These are phyloP conservation scores for Petrocephalus microphthalmus DNA, from an alignment of 2,113 vertebrate species.

Conservation along the genomic window DNA sequence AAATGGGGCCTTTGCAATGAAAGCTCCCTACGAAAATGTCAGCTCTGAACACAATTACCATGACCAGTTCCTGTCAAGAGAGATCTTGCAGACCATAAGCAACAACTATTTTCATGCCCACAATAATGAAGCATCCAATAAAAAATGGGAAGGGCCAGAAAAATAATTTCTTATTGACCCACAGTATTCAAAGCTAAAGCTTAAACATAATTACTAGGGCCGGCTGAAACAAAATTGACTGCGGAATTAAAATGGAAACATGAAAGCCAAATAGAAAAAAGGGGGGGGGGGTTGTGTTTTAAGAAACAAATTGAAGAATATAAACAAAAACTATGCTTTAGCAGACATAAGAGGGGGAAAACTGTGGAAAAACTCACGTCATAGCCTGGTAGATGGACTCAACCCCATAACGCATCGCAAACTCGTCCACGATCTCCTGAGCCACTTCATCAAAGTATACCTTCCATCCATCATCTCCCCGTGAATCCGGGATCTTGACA, in stretches of 20 bases:
- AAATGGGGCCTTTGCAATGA: not conserved
- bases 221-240: not conserved
- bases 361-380: slow-evolving; percentile 72
- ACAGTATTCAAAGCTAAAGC: not conserved
- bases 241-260: not conserved
- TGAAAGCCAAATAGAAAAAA: not conserved
- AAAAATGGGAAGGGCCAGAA: not conserved
- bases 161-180: not conserved
- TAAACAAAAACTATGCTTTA: not conserved
- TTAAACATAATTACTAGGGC: not conserved
- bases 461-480: slow-evolving; percentile 93
- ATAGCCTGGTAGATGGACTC: slow-evolving; percentile 98
- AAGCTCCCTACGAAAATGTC: not conserved
- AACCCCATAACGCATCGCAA: slow-evolving; percentile 96
- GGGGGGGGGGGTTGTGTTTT: not conserved
- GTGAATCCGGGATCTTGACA: slow-evolving; percentile 86
- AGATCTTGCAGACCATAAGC: not conserved
- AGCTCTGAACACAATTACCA: not conserved
- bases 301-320: not conserved
- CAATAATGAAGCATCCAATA: not conserved
- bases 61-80: not conserved
- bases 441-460: slow-evolving; percentile 94
- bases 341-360: not conserved
- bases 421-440: slow-evolving; percentile 95
- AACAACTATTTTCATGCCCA: not conserved